These are phyloP conservation scores for Halichoerus grypus DNA, from an alignment of 2,113 vertebrate genomes.

Conservation along the genomic window DNA sequence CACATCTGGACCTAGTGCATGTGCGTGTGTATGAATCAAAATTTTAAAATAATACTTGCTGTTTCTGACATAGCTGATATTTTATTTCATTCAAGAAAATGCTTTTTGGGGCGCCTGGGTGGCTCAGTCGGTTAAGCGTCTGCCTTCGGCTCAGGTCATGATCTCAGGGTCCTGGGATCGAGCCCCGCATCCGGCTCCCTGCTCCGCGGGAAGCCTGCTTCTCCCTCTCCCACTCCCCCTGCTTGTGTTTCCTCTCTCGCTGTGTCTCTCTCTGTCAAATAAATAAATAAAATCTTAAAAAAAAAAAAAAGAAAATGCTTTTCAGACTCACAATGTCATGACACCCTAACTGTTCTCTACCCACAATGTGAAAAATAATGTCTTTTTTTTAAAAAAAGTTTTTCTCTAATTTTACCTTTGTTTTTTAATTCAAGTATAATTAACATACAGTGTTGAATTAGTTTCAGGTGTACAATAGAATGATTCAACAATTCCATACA, in stretches of 20 bases:
- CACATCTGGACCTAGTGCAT: background rate
- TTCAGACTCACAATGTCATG: background rate
- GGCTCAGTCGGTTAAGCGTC: too few relatives aligned
- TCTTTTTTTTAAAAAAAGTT: background rate
- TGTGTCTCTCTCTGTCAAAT: too few relatives aligned
- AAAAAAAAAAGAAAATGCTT: constrained; percentile 28
- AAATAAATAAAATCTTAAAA: background rate
- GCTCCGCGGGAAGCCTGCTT: too few relatives aligned
- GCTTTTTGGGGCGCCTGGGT: background rate
- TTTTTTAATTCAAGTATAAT: background rate
- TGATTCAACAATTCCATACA: background rate
- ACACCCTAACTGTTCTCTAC: background rate
- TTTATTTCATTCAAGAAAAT: constrained; percentile 18
- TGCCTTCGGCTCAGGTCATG: too few relatives aligned
- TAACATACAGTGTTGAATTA: background rate
- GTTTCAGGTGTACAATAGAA: background rate
- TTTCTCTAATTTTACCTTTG: background rate
- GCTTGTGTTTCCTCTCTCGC: too few relatives aligned
- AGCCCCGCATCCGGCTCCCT: too few relatives aligned
- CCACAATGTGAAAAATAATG: background rate
- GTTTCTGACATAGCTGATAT: background rate
- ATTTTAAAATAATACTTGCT: constrained; percentile 18
- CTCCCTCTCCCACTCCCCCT: too few relatives aligned
- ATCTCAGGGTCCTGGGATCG: too few relatives aligned
- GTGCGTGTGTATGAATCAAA: background rate